Evolutionary conservation across 1,140 invertebrate genomes (phyloP), one percentile per base, ranked within the genome.

Genomic region (Magallana angulata): DNA sequence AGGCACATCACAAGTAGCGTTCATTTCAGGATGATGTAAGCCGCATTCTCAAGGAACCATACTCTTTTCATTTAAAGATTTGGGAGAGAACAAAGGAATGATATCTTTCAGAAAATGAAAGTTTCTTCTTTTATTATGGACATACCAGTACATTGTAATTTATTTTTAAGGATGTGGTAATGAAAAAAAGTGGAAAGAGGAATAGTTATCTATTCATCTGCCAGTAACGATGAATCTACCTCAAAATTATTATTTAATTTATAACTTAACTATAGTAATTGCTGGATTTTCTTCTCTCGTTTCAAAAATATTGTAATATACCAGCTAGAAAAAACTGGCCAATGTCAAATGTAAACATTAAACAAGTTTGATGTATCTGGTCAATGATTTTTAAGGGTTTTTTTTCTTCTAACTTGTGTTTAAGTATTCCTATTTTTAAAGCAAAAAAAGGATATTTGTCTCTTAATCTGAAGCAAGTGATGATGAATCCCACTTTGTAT

Each of bases 1-100:
- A 59, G n/a, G 59, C 85, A 60, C 57, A 16, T 6, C 85, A 86
- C 18, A 57, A 81, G 57, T 59, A 48, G 8, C 56, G 57, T 36
- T 60, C 56, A 76, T 81, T 83, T 12, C 36, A 87, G 62, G 83
- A 58, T 24, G 88, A 89, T 24, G n/a, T 89, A 8, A n/a, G 57
- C 24, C 14, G 36, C 16, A 62, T 16, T 89, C 16, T 12, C 85
- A 24, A 24, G 24, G 24, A 24, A 24, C 24, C 24, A 24, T 24
- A 24, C 24, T 24, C 24, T 24, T 24, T 24, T 24, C 24, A 24
- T 24, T 24, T 24, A 24, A 24, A 24, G 24, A 24, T 24, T 24
- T 24, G 62, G 62, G 16, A 64, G 16, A 64, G 16, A 64, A 64
- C 62, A 64, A 64, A 14, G 14, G 62, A n/a, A 64, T 7, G 62